These are phyloP conservation scores for Hofmannophila pseudospretella DNA, from an alignment of 2,888 invertebrate species.

Conservation along the genomic window DNA sequence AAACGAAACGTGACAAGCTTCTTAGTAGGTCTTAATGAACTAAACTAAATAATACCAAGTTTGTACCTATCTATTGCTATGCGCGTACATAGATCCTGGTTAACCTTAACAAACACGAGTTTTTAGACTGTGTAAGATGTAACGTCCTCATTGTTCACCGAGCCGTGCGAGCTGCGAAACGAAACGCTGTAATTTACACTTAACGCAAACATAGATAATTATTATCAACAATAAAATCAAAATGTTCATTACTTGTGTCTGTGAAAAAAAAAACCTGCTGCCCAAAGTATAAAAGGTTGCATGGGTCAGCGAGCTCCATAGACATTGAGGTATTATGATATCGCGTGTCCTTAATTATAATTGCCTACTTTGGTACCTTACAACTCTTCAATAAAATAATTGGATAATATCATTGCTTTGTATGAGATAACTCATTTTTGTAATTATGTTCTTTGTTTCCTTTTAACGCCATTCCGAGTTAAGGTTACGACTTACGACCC, in stretches of 20 bases:
- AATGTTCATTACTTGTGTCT: constrained; percentile 1
- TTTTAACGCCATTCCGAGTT: neutral
- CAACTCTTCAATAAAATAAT: constrained; percentile 32
- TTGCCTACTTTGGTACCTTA: constrained; percentile 5
- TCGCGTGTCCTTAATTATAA: constrained; percentile 36
- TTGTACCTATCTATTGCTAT: too few species aligned
- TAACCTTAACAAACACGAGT: neutral
- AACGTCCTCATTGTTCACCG: constrained; percentile 23
- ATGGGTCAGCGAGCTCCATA: constrained; percentile 15
- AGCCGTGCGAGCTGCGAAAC: constrained; percentile 14
- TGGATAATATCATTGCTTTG: constrained; percentile 24
- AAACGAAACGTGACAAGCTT: too few species aligned
- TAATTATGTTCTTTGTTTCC: constrained; percentile 14
- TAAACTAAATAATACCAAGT: too few species aligned
- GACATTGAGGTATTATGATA: constrained; percentile 5
- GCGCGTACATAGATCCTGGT: too few species aligned
- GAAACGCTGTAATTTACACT: constrained; percentile 9
- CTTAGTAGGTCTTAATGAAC: too few species aligned
- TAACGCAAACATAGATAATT: constrained; percentile 6
- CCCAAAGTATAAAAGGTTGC: constrained; percentile 4
- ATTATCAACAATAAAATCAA: constrained; percentile 7
- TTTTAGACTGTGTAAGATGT: constrained; percentile 4
- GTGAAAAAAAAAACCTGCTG: constrained; percentile 3
- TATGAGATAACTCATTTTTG: constrained; percentile 13
- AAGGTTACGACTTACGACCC: constrained; percentile 13